Base-by-base conservation (phyloP, 2,113 vertebrate genomes). In the Chloropsis cyanopogon region DNA sequence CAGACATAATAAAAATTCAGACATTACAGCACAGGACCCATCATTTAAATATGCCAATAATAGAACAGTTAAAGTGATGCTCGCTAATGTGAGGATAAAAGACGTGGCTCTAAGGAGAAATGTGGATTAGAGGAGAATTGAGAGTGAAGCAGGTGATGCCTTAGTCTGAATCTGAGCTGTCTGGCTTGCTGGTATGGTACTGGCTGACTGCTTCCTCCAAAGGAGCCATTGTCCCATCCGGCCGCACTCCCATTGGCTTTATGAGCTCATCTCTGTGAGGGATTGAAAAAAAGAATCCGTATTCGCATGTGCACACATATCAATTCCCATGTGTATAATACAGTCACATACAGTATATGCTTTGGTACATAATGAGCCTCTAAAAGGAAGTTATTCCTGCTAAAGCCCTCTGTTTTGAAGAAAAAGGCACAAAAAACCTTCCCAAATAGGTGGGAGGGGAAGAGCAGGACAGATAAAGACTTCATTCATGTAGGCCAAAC, bases 201-300 rank as follows among this genome's bases (percentile, higher is more conserved):
- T 98, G 97, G 73, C 81, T 97, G 73, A 99, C 97, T 9, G 98
- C 98, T 94, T 99, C 98, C 95, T 99, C 99, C 93, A 99, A 98
- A 92, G 99, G 99, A 25, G 99, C 98, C 96, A 99, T 98, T 64
- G 99, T 99, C 88, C 99, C 99, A 21, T 99, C 99, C 17, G 98
- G 98, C 93, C 98, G 98, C 87, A 99, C 98, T 69, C 99, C 99
- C 99, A 99, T 99, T 42, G 99, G 99, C 78, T 98, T 99, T 96
- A 99, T 99, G 95, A 99, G 95, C 92, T 99, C 98, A 97, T 99
- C 98, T 94, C 99, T 99, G 98, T 44, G 92, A 95, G 97, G 97
- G 92, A 95, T 97, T 71, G 26, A 33, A 77, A 82, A 94, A 82
- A 91, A 97, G 66, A 88, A 95, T 85, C 94, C 94, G 90, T 87